Evolutionary conservation across 2,797 vertebrate species (phyloP).

Genomic region (Melanitta fusca): DNA sequence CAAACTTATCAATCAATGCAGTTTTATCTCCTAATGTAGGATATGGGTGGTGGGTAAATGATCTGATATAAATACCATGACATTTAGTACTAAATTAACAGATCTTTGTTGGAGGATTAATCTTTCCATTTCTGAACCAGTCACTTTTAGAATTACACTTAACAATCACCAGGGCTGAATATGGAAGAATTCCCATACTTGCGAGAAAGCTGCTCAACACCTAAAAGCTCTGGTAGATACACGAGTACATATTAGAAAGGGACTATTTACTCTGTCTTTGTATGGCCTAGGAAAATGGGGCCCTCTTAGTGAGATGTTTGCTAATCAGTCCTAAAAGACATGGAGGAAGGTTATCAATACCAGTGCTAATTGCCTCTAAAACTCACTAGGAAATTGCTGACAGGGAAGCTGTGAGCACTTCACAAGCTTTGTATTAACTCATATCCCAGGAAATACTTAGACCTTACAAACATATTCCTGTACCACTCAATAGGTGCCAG

Average conservation of each 20-base stretch:
- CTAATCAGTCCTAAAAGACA: background rate
- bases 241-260: background rate
- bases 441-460: background rate
- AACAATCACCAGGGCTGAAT: background rate
- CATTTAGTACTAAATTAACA: background rate
- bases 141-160: background rate
- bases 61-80: background rate
- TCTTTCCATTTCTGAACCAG: background rate
- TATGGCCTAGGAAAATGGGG: background rate
- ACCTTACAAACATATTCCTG: background rate
- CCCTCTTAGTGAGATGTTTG: background rate
- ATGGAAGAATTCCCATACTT: background rate
- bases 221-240: background rate
- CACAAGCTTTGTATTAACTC: background rate
- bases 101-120: background rate
- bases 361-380: background rate
- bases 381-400: background rate
- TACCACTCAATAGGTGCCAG: background rate
- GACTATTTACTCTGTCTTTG: background rate
- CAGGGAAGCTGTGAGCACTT: background rate
- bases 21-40: background rate
- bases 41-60: background rate
- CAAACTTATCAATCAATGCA: background rate
- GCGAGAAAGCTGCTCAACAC: background rate
- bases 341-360: background rate